A percentile compares a stretch with the other conserved stretches of the same genome.
phyloP scores from a whole-genome alignment of 2,113 vertebrate species.

The Progne subis region DNA sequence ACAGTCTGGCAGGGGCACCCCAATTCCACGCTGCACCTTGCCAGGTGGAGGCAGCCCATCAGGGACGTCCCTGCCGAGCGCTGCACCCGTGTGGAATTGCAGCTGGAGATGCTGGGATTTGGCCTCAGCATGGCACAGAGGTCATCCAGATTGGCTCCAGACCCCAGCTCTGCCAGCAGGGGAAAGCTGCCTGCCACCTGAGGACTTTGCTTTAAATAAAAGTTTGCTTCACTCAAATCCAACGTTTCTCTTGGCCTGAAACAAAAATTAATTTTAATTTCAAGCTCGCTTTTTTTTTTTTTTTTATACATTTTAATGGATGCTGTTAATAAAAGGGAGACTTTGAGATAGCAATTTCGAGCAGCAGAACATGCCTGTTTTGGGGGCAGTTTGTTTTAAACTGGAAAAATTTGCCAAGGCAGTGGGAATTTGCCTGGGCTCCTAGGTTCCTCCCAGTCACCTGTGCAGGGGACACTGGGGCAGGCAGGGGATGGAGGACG shows the following conservation, averaged over 20 bases:
- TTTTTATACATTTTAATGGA: background rate
- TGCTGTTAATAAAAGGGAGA: constrained; percentile 11
- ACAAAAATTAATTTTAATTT: constrained; percentile 2
- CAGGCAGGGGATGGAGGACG: background rate
- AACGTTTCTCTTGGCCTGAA: background rate
- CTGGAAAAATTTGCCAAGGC: background rate
- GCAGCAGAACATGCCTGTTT: constrained; percentile 15
- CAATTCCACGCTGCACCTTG: rapidly evolving
- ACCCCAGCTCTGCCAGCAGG: background rate
- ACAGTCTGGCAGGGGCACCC: background rate
- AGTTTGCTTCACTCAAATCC: background rate
- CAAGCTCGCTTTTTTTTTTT: background rate
- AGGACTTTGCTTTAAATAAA: background rate
- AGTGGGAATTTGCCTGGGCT: background rate
- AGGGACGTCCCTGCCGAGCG: background rate
- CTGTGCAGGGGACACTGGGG: background rate
- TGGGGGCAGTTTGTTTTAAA: constrained; percentile 1
- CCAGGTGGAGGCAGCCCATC: rapidly evolving
- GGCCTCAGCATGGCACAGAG: background rate
- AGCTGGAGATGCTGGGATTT: background rate
- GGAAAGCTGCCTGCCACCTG: background rate
- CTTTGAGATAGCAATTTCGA: background rate
- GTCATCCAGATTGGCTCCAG: background rate
- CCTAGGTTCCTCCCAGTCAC: background rate
- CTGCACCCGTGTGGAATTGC: rapidly evolving